Conservation (phyloP, 2,888 invertebrate species). For the Drosophila birchii region DNA sequence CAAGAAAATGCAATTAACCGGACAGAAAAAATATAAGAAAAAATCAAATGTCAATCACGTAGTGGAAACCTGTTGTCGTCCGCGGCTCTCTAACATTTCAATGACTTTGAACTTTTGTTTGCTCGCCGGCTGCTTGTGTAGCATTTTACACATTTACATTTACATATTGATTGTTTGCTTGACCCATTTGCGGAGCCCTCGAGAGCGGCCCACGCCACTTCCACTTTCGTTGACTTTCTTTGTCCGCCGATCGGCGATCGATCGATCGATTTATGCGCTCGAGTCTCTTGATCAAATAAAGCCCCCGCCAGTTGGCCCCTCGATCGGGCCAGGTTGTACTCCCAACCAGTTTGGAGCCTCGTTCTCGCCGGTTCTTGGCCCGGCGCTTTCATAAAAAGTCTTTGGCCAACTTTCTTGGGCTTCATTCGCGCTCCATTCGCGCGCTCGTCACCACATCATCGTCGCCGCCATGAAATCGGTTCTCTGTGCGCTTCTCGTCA, state of each 20-base stretch:
- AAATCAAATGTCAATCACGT: constrained; percentile 71
- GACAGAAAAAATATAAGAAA: constrained; percentile 30
- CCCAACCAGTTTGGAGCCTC: constrained; percentile 65
- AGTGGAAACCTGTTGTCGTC: constrained; percentile 67
- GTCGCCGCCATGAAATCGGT: constrained; percentile 61
- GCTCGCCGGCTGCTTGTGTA: constrained; percentile 31
- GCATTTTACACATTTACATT: constrained; percentile 42
- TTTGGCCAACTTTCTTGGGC: constrained; percentile 79
- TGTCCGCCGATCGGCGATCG: constrained; percentile 39
- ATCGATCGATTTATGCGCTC: neutral
- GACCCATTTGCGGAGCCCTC: constrained; percentile 62
- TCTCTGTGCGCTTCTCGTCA: constrained; percentile 44
- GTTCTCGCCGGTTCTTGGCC: constrained; percentile 58
- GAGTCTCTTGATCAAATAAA: constrained; percentile 16
- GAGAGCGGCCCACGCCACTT: constrained; percentile 75
- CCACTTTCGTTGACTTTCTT: constrained; percentile 77
- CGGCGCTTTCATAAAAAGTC: constrained; percentile 82
- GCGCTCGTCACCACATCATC: constrained; percentile 45
- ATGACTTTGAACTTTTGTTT: constrained; percentile 76
- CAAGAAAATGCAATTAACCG: constrained; percentile 67
- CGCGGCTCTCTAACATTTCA: constrained; percentile 59
- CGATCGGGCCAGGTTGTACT: neutral
- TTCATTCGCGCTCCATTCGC: constrained; percentile 81
- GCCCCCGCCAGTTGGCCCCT: neutral
- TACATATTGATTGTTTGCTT: constrained; percentile 71